Evolutionary conservation across 2,888 invertebrate species (phyloP).

Genomic region (Liopterus haemorrhoidalis): DNA sequence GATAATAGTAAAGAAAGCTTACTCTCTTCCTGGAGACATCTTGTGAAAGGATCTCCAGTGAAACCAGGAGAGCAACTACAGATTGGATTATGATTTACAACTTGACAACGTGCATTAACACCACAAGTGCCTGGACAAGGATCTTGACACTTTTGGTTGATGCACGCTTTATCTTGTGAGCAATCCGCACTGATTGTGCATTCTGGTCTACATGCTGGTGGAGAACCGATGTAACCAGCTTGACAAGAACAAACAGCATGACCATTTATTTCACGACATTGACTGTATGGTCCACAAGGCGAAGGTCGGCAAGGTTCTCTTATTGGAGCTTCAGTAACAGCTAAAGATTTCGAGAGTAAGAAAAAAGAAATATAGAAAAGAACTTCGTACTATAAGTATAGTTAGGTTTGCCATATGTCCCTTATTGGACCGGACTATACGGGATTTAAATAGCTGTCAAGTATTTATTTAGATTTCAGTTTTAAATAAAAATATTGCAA

Average conservation of each 20-base stretch:
- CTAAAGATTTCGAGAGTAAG: conserved; percentile 32
- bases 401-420: conserved; percentile 11
- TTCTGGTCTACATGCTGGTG: conserved; percentile 71
- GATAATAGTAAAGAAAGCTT: conserved; percentile 42
- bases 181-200: conserved; percentile 81
- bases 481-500: no score
- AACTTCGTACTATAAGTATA: conserved; percentile 1
- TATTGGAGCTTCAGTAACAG: conserved; percentile 38
- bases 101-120: conserved; percentile 71
- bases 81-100: conserved; percentile 78
- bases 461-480: no score
- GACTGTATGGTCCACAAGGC: conserved; percentile 76
- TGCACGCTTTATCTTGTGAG: conserved; percentile 71
- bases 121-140: conserved; percentile 83
- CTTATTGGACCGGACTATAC: conserved; percentile 3
- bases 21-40: conserved; percentile 64
- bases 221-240: conserved; percentile 70
- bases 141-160: conserved; percentile 72
- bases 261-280: conserved; percentile 64
- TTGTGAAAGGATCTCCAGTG: conserved; percentile 75
- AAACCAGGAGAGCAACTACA: conserved; percentile 73
- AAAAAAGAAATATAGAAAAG: conserved; percentile 21
- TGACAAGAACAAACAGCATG: conserved; percentile 78
- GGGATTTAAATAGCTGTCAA: conserved; percentile 17
- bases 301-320: conserved; percentile 58